Evolutionary conservation across 2,888 invertebrate species (phyloP), one percentile per base, ranked within the genome.

Genomic region (Hoplodrina ambigua): DNA sequence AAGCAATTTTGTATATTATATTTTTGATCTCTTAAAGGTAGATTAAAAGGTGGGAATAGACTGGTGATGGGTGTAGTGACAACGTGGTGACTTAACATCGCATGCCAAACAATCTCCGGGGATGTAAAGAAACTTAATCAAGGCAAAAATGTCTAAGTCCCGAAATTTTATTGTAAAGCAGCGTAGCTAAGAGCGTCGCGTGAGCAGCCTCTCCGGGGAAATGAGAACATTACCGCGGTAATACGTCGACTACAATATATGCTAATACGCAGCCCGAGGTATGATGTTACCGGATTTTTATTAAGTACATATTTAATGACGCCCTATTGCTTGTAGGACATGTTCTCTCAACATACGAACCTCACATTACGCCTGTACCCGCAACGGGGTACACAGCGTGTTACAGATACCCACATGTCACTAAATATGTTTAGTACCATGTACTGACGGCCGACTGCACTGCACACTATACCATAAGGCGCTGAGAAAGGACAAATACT

Each of bases 111-210:
- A 46, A 57, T 37, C 78, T 57, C 65, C 13, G 15, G 78, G 62
- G 78, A 81, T 57, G 11, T 4, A 17, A 44, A 8, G 7, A 49
- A 66, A 81, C 64, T 30, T 65, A 75, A 80, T 80, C 81, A 76
- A 60, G 56, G 19, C 37, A 76, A 81, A 78, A 78, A 56, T 52
- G 20, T 61, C 52, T 15, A 55, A 69, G 19, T 62, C 41, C 54
- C 55, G 30, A 75, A 62, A 63, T 62, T 37, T 50, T 62, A 17
- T 62, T 44, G 54, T 62, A 15, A 61, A 60, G 53, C 20, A 25
- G 19, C 19, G 13, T 19, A 53, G 17, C 15, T 6, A 46, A 17
- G 11, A 13, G 5, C 25, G 46, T 76, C 20, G 57, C 64, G 75
- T 59, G 63, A 54, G 65, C 44, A 5, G 17, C 17, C 0, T n/a